These are phyloP conservation scores for Sarcophaga subvicina DNA, from an alignment of 2,888 invertebrate genomes.

Conservation along the genomic window DNA sequence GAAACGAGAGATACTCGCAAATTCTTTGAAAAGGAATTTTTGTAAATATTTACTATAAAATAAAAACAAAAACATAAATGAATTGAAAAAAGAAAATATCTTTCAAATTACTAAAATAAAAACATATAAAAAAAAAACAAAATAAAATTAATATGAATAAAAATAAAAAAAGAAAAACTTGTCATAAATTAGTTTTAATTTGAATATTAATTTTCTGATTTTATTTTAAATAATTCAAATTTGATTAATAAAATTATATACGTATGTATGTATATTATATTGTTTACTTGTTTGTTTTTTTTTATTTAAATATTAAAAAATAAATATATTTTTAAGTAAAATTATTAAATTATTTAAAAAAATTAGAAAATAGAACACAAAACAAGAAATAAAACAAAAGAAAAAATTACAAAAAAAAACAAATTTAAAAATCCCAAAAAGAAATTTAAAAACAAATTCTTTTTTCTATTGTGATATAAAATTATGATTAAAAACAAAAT, in stretches of 20 bases:
- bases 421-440: constrained; percentile 51
- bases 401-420: constrained; percentile 32
- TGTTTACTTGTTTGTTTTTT: neutral
- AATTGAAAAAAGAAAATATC: constrained; percentile 3
- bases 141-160: neutral
- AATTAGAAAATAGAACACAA: too few species aligned
- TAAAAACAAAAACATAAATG: neutral
- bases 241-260: neutral
- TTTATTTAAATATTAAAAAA: neutral
- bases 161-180: neutral
- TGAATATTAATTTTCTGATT: neutral
- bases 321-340: constrained; percentile 10
- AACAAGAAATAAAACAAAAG: neutral
- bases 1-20: constrained; percentile 62
- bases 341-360: constrained; percentile 7
- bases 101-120: neutral
- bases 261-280: neutral
- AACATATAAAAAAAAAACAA: neutral
- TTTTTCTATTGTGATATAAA: constrained; percentile 81
- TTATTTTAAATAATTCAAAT: constrained; percentile 23
- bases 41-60: constrained; percentile 42
- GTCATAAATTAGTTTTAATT: neutral
- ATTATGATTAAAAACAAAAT: constrained; percentile 69
- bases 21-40: constrained; percentile 30
- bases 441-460: constrained; percentile 72